Conservation (phyloP, 2,797 vertebrate species). For the Acipenser transmontanus region DNA sequence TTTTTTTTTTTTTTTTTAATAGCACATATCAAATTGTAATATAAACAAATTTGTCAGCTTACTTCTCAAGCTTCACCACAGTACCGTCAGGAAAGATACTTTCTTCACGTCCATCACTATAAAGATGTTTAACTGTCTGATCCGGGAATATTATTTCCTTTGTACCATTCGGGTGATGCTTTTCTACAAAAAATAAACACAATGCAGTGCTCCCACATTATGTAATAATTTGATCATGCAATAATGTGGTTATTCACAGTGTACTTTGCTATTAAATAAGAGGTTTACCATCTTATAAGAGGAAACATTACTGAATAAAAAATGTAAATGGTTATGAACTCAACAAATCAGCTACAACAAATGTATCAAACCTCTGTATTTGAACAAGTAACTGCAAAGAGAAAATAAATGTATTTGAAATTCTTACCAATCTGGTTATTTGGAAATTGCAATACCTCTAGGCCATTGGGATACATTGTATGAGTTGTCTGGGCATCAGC, state of each 20-base stretch:
- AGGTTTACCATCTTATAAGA: neutral
- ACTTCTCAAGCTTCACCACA: constrained; percentile 53
- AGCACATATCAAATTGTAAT: too few species aligned
- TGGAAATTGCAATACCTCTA: constrained; percentile 57
- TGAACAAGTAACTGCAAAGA: neutral
- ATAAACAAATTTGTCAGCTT: constrained; percentile 25
- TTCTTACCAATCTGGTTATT: constrained; percentile 64
- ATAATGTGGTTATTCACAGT: neutral
- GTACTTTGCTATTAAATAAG: neutral
- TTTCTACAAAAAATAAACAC: constrained; percentile 49
- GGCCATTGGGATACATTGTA: constrained; percentile 48
- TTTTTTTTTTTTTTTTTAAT: too few species aligned
- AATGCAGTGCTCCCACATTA: too few species aligned
- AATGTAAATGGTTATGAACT: too few species aligned
- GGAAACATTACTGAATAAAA: too few species aligned
- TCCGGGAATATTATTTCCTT: constrained; percentile 66
- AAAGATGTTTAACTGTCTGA: constrained; percentile 48
- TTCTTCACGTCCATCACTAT: constrained; percentile 45
- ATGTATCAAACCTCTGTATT: too few species aligned
- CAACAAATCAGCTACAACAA: too few species aligned
- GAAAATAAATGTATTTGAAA: neutral
- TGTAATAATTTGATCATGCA: too few species aligned
- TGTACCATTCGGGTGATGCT: constrained; percentile 51
- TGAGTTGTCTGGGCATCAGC: constrained; percentile 51
- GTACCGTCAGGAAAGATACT: constrained; percentile 64